Evolutionary conservation across 2,113 vertebrate species (phyloP).

Genomic region (Mobula hypostoma): DNA sequence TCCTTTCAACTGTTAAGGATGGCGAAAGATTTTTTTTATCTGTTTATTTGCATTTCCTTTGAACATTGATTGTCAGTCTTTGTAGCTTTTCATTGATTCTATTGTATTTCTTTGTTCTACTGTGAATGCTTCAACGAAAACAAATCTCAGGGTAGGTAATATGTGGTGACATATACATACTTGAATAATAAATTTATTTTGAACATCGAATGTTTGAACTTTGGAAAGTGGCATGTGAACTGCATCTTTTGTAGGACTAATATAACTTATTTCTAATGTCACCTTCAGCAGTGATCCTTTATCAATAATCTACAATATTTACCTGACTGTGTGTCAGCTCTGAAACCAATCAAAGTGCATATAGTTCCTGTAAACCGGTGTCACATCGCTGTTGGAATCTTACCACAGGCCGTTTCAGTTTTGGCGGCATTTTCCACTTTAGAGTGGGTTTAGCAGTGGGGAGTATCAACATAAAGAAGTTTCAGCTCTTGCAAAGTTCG

Average conservation of each 20-base stretch:
- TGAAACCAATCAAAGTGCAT: background rate
- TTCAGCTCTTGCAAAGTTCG: background rate
- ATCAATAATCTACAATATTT: background rate
- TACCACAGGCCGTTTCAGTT: background rate
- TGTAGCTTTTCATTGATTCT: no score
- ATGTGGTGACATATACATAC: no score
- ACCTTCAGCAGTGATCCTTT: background rate
- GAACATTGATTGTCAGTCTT: no score
- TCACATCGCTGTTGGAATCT: background rate
- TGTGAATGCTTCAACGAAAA: no score
- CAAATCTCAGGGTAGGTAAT: no score
- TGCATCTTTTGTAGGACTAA: background rate
- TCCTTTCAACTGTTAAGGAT: background rate
- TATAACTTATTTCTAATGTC: background rate
- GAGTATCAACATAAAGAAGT: background rate
- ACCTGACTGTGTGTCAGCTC: background rate
- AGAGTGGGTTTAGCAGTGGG: background rate
- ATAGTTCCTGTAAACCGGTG: background rate
- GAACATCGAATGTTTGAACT: no score
- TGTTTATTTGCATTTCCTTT: no score
- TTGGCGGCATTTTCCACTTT: background rate
- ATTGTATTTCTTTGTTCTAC: no score
- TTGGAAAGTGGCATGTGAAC: background rate
- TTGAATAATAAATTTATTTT: no score
- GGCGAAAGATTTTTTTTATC: no score